A percentile compares a stretch with the other conserved stretches of the same genome.
phyloP scores from a whole-genome alignment of 2,797 vertebrate genomes.

The Xenops minutus region DNA sequence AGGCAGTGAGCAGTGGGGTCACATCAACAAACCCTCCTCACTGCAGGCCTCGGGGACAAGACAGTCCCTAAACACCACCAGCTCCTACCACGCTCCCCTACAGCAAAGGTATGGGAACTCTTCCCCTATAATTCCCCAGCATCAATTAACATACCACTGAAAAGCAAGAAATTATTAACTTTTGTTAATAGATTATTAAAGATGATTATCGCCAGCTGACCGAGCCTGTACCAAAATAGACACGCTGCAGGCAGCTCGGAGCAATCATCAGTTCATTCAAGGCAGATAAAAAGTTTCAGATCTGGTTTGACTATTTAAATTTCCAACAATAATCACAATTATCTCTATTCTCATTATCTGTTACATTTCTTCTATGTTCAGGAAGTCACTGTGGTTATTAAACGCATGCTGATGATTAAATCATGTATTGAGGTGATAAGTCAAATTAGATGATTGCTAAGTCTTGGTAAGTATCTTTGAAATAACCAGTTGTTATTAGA shows the following conservation, averaged over 20 bases:
- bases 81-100: fast-evolving
- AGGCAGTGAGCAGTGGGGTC: not conserved
- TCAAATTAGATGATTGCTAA: constrained; percentile 48
- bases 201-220: constrained; percentile 46
- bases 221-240: constrained; percentile 8
- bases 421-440: constrained; percentile 35
- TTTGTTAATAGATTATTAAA: constrained; percentile 57
- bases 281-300: constrained; percentile 43
- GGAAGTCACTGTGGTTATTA: constrained; percentile 53
- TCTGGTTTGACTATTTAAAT: constrained; percentile 35
- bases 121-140: not conserved
- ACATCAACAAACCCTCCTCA: not conserved
- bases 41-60: not conserved
- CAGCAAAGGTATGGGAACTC: not conserved
- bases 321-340: constrained; percentile 41
- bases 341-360: constrained; percentile 30
- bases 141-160: not conserved
- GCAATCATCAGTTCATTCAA: constrained; percentile 8
- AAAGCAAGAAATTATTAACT: constrained; percentile 42
- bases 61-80: not conserved
- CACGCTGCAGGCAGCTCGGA: constrained; percentile 12
- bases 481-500: constrained; percentile 49
- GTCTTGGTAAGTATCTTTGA: constrained; percentile 3
- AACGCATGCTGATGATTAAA: constrained; percentile 55
- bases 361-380: constrained; percentile 29